Percentiles rank a stretch among this genome's conserved stretches.
Conservation (phyloP, 2,888 invertebrate genomes). For the Hipparchia semele region DNA sequence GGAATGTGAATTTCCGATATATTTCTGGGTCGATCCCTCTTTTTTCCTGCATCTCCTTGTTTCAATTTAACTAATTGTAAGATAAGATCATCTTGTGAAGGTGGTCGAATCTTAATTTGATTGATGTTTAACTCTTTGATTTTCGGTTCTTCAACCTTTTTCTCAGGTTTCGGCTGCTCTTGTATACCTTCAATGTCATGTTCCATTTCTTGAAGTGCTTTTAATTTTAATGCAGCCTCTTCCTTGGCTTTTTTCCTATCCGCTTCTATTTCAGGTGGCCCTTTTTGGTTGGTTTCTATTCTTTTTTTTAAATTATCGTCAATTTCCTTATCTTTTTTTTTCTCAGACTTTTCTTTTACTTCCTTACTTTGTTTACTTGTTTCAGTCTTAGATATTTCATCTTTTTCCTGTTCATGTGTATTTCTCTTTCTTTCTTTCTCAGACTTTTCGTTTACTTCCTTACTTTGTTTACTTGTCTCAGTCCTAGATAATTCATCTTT, state of each 20-base stretch:
- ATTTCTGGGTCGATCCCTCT: conserved; percentile 26
- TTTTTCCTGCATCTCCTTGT: conserved; percentile 40
- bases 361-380: conserved; percentile 20
- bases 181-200: conserved; percentile 4
- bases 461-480: conserved; percentile 21
- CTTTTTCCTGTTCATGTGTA: neutral
- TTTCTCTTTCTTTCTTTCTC: neutral
- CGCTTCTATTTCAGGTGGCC: conserved; percentile 16
- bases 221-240: conserved; percentile 32
- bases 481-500: neutral
- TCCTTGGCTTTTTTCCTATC: conserved; percentile 32
- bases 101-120: conserved; percentile 46
- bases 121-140: conserved; percentile 47
- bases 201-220: conserved; percentile 27
- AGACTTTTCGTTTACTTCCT: conserved; percentile 22
- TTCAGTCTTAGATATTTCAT: neutral
- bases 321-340: conserved; percentile 34
- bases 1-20: conserved; percentile 40
- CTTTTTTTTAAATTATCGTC: conserved; percentile 23
- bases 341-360: conserved; percentile 22
- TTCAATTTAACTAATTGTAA: conserved; percentile 51
- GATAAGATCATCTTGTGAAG: conserved; percentile 50
- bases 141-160: conserved; percentile 37
- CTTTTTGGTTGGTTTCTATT: conserved; percentile 27
- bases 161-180: conserved; percentile 31